These are phyloP conservation scores for Matsumurasca onukii DNA, from an alignment of 1,140 invertebrate species.

Conservation along the genomic window DNA sequence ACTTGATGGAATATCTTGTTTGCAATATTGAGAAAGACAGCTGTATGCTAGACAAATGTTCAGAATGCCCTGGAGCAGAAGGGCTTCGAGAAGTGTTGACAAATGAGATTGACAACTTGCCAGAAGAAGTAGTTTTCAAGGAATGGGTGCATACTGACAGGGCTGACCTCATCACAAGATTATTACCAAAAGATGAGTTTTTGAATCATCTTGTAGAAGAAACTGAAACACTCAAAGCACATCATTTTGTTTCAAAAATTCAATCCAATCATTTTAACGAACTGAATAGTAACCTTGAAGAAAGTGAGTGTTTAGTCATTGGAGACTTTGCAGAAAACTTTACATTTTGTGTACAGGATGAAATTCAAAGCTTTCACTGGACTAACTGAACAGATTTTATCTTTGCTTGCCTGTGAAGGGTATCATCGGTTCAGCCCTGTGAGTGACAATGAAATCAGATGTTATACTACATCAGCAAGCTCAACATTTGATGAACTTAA, in stretches of 20 bases:
- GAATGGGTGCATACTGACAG: conserved; percentile 31
- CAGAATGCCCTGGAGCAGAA: conserved; percentile 20
- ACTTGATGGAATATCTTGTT: conserved; percentile 12
- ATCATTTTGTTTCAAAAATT: conserved; percentile 37
- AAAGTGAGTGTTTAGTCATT: conserved; percentile 36
- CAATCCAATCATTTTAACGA: conserved; percentile 37
- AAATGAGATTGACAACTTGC: conserved; percentile 24
- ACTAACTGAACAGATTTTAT: no score
- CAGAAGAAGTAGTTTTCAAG: conserved; percentile 29
- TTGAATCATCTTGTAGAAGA: conserved; percentile 22
- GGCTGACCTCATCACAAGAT: conserved; percentile 25
- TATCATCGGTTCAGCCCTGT: no score
- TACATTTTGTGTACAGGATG: conserved; percentile 44
- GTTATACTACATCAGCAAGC: no score
- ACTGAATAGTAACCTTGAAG: conserved; percentile 36
- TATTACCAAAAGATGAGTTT: conserved; percentile 25
- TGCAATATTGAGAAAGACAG: conserved; percentile 22
- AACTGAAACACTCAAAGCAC: not conserved
- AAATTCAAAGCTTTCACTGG: conserved; percentile 43
- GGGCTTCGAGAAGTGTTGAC: not conserved
- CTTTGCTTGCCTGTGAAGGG: no score
- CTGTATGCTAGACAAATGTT: conserved; percentile 20
- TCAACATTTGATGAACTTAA: no score
- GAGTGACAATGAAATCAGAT: no score
- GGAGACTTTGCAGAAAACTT: conserved; percentile 47